Evolutionary conservation across 2,888 invertebrate species (phyloP), one percentile per base, ranked within the genome.

Genomic region (Cyaniris semiargus): DNA sequence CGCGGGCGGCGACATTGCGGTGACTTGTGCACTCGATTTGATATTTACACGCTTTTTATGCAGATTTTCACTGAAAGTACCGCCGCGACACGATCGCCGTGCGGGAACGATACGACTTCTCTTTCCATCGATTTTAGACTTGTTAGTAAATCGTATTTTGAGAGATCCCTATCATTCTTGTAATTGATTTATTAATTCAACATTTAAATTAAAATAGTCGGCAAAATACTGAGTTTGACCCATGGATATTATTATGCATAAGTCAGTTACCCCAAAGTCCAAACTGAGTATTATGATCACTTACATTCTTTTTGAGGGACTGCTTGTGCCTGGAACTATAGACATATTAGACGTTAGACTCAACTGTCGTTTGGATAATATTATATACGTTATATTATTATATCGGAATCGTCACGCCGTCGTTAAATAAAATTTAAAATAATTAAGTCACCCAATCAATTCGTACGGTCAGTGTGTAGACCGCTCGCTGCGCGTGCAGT

Each of bases 1-100:
- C 21, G 53, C 44, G 48, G 38, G 38, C 70, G 77, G 77, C 79
- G 78, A 82, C 82, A 82, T 82, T 83, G 83, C 82, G 82, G 80
- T 83, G 81, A 86, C 85, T 86, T 88, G 81, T 88, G 89, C 87
- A 86, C 84, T 83, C 87, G 87, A 87, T 86, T 85, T 83, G 82
- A 80, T 80, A 81, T 79, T 79, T 70, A 75, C 75, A 72, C 71
- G 83, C 81, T 78, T 83, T 84, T 82, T 86, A 87, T 86, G 85
- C 82, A 81, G 81, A 86, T 85, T 84, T 80, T 74, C 70, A 79
- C 44, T 80, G 79, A 77, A 81, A 79, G 82, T 81, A 38, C 21
- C 23, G 48, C 23, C 18, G 23, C 27, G 53, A 15, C 2, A 13
- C 18, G 48, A 15, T n/a, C 27, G 18, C 27, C 53, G 48, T 6